Percentiles rank a stretch among this genome's conserved stretches.
phyloP scores from a whole-genome alignment of 37 sponge, comb jelly and placozoan species.

The Chondrosia reniformis region DNA sequence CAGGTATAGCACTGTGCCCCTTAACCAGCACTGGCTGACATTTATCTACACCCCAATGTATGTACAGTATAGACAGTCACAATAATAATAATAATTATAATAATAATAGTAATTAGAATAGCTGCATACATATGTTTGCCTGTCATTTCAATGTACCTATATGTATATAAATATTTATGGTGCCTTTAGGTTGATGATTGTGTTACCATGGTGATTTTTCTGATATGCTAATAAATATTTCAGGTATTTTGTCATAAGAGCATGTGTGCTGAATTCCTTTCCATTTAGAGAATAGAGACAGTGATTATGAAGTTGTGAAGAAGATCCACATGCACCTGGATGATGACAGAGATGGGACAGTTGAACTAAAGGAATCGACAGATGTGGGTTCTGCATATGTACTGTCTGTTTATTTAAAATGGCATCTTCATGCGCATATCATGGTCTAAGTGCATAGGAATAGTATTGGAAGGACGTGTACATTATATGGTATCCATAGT shows the following conservation, averaged over 20 bases:
- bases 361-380: constrained; percentile 47
- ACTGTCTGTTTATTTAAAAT: no score
- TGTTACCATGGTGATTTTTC: neutral
- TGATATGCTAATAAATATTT: neutral
- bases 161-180: neutral
- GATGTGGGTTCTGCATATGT: constrained; percentile 45
- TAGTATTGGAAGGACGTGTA: no score
- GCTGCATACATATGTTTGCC: neutral
- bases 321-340: neutral
- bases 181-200: no score
- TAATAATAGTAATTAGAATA: neutral
- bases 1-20: no score
- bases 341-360: constrained; percentile 31
- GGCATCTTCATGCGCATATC: no score
- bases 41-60: no score
- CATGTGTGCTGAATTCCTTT: neutral
- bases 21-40: no score
- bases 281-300: neutral
- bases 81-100: no score
- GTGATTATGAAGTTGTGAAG: neutral
- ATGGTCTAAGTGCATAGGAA: no score
- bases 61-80: no score
- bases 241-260: neutral
- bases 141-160: neutral
- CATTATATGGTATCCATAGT: no score